Conservation (phyloP, 1,140 invertebrate species). For the Nasonia giraulti region DNA sequence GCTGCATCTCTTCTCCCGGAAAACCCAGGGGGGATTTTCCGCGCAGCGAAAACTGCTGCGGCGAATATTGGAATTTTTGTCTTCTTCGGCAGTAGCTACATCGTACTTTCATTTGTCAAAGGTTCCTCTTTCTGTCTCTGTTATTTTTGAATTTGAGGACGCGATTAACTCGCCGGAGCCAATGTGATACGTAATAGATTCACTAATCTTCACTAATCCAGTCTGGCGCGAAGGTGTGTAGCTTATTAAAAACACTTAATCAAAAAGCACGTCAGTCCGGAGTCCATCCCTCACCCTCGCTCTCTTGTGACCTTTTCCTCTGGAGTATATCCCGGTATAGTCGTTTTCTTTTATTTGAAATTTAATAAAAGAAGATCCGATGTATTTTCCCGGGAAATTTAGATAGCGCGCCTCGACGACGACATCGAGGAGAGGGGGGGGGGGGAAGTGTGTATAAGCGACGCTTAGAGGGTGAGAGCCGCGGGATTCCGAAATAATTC, state of each 20-base stretch:
- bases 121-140: no score
- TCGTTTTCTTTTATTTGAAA: constrained; percentile 40
- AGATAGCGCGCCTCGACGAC: neutral
- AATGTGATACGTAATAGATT: no score
- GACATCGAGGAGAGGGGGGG: neutral
- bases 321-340: neutral
- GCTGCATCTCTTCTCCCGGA: constrained; percentile 7
- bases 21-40: constrained; percentile 52
- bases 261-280: neutral
- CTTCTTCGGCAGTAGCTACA: constrained; percentile 21
- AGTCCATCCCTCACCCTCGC: neutral
- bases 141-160: no score
- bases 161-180: no score
- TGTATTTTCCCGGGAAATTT: constrained; percentile 29
- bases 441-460: neutral
- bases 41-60: constrained; percentile 15
- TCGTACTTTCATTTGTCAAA: neutral
- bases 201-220: no score
- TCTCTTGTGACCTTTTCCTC: neutral
- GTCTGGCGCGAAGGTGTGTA: no score
- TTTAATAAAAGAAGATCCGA: constrained; percentile 34
- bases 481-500: constrained; percentile 39
- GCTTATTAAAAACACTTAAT: neutral
- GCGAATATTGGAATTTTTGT: constrained; percentile 59
- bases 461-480: neutral